Evolutionary conservation across 2,797 vertebrate species (phyloP).

Genomic region (Gambusia yucatana): DNA sequence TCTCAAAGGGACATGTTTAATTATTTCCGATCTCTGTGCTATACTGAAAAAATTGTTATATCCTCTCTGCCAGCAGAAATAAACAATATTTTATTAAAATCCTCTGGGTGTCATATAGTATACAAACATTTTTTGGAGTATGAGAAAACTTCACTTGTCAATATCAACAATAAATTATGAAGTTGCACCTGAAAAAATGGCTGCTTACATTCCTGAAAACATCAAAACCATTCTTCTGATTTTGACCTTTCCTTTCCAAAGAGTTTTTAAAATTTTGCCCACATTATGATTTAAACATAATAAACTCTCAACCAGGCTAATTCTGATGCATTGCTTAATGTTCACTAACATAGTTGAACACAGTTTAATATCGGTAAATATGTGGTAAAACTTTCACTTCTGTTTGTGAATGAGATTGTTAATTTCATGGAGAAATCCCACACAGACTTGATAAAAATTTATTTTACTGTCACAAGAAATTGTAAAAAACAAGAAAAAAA

Average conservation of each 20-base stretch:
- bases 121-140: neutral
- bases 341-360: neutral
- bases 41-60: neutral
- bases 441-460: neutral
- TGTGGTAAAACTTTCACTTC: neutral
- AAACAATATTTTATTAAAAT: slow-evolving; percentile 9
- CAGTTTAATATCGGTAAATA: neutral
- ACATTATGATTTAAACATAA: neutral
- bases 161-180: neutral
- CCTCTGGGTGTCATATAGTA: neutral
- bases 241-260: neutral
- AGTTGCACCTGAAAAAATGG: neutral
- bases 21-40: neutral
- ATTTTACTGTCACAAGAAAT: neutral
- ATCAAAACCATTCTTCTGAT: neutral
- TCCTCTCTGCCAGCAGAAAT: neutral
- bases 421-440: neutral
- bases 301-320: neutral
- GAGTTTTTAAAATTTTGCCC: neutral
- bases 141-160: neutral
- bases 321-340: neutral
- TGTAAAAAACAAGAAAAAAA: slow-evolving; percentile 1
- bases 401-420: neutral
- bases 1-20: slow-evolving; percentile 1
- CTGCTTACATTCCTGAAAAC: neutral